Conservation (phyloP, 2,888 invertebrate species). For the Reticulitermes lucifugus region DNA sequence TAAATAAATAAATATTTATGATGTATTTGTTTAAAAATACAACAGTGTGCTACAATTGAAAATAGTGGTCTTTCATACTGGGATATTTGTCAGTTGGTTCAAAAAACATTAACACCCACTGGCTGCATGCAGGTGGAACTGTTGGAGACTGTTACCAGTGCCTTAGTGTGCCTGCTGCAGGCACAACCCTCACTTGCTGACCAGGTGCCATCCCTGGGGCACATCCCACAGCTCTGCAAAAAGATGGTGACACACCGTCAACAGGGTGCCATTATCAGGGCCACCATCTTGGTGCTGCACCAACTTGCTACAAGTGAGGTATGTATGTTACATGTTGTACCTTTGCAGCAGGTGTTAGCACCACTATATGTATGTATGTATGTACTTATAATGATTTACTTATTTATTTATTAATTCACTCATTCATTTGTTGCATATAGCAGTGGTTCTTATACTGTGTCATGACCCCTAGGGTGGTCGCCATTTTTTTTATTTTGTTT, state of each 20-base stretch:
- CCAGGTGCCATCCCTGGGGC: constrained; percentile 87
- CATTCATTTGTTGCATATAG: no score
- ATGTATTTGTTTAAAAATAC: background rate
- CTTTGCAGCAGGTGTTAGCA: no score
- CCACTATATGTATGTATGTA: background rate
- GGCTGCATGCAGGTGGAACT: constrained; percentile 72
- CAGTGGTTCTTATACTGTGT: no score
- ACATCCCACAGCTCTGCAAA: constrained; percentile 82
- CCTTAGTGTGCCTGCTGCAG: constrained; percentile 84
- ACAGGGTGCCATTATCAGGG: constrained; percentile 74
- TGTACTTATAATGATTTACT: background rate
- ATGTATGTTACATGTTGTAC: constrained; percentile 56
- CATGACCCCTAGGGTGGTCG: no score
- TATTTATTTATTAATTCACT: background rate
- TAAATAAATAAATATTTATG: no score
- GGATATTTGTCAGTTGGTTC: background rate
- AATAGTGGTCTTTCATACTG: background rate
- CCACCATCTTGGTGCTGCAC: constrained; percentile 87
- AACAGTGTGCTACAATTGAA: background rate
- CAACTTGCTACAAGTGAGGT: constrained; percentile 88
- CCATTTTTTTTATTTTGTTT: no score
- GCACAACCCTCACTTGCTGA: constrained; percentile 91
- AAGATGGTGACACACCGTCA: constrained; percentile 62
- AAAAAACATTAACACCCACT: background rate
- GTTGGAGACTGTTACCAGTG: constrained; percentile 84